Evolutionary conservation across 2,113 vertebrate genomes (phyloP).

Genomic region (Otis tarda): DNA sequence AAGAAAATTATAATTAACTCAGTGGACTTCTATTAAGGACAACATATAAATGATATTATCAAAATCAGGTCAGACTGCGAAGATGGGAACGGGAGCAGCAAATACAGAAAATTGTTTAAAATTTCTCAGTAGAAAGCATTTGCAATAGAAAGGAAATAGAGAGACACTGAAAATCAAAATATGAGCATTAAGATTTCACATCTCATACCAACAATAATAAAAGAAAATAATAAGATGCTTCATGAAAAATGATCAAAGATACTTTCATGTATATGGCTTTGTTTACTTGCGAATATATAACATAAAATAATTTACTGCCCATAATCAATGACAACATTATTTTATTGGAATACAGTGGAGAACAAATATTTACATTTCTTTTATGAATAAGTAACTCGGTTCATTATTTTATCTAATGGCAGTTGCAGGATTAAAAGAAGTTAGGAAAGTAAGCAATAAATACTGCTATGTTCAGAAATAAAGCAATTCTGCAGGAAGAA

Average conservation of each 20-base stretch:
- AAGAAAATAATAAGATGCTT: background rate
- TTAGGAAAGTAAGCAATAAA: background rate
- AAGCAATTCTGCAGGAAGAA: background rate
- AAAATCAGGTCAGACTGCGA: background rate
- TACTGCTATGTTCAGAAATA: background rate
- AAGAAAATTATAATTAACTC: background rate
- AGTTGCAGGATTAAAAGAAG: background rate
- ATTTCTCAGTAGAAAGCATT: background rate
- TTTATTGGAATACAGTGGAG: background rate
- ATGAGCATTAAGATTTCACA: background rate
- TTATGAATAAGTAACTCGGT: background rate
- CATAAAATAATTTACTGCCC: constrained; percentile 11
- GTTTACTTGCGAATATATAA: background rate
- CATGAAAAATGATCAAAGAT: background rate
- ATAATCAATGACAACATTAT: background rate
- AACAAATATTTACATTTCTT: background rate
- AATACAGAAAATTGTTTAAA: background rate
- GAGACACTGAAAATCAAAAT: background rate
- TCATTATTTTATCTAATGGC: constrained; percentile 33
- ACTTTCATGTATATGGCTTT: background rate
- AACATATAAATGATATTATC: background rate
- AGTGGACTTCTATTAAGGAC: background rate
- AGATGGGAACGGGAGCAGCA: background rate
- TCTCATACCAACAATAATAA: background rate
- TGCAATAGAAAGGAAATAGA: background rate